Base-by-base conservation (phyloP, 2,888 invertebrate genomes). In the Cephus sareptanus region DNA sequence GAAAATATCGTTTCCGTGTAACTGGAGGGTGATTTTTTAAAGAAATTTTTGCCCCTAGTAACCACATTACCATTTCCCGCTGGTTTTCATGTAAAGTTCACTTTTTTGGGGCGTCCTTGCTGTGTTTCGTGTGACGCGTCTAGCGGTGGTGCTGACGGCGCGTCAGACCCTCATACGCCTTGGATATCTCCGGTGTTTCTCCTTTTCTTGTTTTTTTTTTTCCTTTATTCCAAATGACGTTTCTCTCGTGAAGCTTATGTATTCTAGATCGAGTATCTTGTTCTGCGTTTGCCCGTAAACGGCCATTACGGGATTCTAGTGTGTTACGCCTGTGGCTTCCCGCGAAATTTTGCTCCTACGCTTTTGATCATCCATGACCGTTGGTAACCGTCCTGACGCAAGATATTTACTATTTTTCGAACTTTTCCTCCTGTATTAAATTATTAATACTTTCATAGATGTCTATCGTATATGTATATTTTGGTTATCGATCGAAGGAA, bases 91-190 rank as follows among this genome's bases (percentile, higher is more conserved):
- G 77, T 73, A 81, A 83, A 83, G 69, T 79, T 34, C 75, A 78
- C 77, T 82, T 81, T 79, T 76, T 80, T 76, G 71, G 68, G 79
- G 83, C 82, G 82, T 83, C 83, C 80, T 82, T 82, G 80, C 80
- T 73, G 70, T 78, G 74, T 76, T 70, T 69, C 73, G 75, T 78
- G 80, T 80, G 83, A 81, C 81, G 82, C 83, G 82, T 81, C 80
- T 79, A 76, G 33, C 74, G 69, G 40, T 77, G 33, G 30, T 69
- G 76, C 80, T 79, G 75, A n/a, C 23, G 6, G 78, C 75, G 79
- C 74, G 74, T 34, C 71, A 71, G 74, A 56, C 56, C 23, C 56
- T 56, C 56, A 56, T 56, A 56, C 56, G 56, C 56, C 56, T 56
- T 56, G 9, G 23, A 56, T 56, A 23, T 56, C 23, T 56, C 56